phyloP scores from a whole-genome alignment of 2,797 vertebrate species.

The Bufotes viridis region DNA sequence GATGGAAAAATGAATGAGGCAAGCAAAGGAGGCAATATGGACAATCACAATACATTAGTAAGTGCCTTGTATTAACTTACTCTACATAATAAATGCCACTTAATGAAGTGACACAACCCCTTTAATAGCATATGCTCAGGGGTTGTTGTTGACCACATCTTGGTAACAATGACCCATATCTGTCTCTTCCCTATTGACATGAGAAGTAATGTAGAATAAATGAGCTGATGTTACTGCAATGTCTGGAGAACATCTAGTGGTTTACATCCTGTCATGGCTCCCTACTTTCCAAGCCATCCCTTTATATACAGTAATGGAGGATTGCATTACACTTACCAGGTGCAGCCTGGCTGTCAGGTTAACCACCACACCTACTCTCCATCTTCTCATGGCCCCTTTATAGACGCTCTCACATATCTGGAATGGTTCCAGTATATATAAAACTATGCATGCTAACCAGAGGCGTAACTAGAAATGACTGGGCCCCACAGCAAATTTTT shows the following conservation, averaged over 20 bases:
- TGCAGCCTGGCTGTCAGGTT: slow-evolving; percentile 46
- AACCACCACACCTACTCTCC: not conserved
- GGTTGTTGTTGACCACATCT: not conserved
- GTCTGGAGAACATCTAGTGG: slow-evolving; percentile 44
- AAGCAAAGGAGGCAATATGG: no score
- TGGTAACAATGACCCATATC: not conserved
- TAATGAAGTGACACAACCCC: no score
- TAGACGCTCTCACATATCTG: slow-evolving; percentile 9
- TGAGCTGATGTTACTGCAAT: slow-evolving; percentile 20
- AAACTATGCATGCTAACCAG: not conserved
- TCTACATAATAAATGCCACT: no score
- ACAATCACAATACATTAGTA: no score
- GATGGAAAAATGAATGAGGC: no score
- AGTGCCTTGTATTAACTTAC: no score
- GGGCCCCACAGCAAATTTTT: no score
- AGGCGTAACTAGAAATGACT: no score
- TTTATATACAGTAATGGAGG: slow-evolving; percentile 18
- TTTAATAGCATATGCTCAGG: no score
- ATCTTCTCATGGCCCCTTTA: slow-evolving; percentile 8
- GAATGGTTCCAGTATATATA: slow-evolving; percentile 7
- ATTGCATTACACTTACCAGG: slow-evolving; percentile 53
- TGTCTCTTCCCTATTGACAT: not conserved
- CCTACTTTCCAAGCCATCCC: slow-evolving; percentile 20
- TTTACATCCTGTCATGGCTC: slow-evolving; percentile 30
- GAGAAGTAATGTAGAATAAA: slow-evolving; percentile 10